Percentiles rank a stretch among this genome's conserved stretches.
Evolutionary conservation across 2,113 vertebrate species (phyloP).

Genomic region (Tragelaphus imberbis): DNA sequence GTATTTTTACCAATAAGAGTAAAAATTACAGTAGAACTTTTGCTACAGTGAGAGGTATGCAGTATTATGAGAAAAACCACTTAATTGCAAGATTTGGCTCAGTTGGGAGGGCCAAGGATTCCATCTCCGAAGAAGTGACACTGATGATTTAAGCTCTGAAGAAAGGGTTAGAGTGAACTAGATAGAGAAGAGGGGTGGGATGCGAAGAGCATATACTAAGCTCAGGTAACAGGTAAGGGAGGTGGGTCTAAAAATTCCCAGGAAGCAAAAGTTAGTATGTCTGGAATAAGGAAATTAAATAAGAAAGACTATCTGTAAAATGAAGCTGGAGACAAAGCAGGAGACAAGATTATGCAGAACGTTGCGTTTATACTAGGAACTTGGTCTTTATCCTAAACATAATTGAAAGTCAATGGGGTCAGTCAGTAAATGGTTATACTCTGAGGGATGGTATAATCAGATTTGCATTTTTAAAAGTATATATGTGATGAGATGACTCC

Average conservation of each 20-base stretch:
- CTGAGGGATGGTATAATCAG: neutral
- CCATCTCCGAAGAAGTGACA: neutral
- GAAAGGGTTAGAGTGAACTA: neutral
- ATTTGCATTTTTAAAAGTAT: neutral
- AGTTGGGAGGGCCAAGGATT: neutral
- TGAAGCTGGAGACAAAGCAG: neutral
- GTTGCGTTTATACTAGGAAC: neutral
- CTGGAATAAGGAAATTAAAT: neutral
- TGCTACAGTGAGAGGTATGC: neutral
- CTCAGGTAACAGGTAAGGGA: neutral
- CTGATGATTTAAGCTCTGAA: neutral
- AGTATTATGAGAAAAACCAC: neutral
- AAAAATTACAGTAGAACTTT: neutral
- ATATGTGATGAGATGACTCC: rapidly evolving
- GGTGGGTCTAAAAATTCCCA: neutral
- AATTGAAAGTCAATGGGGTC: neutral
- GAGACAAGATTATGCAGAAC: neutral
- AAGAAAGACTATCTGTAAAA: neutral
- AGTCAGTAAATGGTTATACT: neutral
- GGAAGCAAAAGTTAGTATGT: neutral
- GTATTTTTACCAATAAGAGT: neutral
- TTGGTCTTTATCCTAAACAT: neutral
- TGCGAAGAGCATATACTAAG: rapidly evolving
- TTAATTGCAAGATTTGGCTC: neutral
- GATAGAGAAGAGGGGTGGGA: neutral